A percentile compares a stretch with the other conserved stretches of the same genome.
Evolutionary conservation across 2,888 invertebrate genomes (phyloP).

Genomic region (Apamea sordens): DNA sequence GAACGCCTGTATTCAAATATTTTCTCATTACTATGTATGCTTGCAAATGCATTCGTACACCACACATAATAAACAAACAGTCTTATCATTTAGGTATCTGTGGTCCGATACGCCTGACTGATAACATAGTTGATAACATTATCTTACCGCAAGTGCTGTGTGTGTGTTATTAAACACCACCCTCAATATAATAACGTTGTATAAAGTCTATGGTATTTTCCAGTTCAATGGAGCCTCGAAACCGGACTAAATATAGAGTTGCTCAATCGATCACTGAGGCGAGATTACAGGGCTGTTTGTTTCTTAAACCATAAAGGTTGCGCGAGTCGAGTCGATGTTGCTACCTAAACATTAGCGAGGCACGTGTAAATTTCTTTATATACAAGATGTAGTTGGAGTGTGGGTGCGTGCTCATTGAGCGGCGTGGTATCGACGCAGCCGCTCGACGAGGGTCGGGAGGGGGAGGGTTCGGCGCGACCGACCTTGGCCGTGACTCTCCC

Average conservation of each 20-base stretch:
- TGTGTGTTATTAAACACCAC: constrained; percentile 52
- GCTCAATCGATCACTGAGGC: constrained; percentile 65
- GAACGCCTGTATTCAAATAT: constrained; percentile 24
- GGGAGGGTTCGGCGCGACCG: constrained; percentile 76
- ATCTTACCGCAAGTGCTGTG: constrained; percentile 62
- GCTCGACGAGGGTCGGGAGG: constrained; percentile 58
- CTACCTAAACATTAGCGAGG: constrained; percentile 62
- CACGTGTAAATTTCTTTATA: constrained; percentile 69
- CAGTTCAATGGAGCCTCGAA: constrained; percentile 49
- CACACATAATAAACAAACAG: constrained; percentile 73
- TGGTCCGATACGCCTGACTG: constrained; percentile 76
- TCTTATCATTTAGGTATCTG: constrained; percentile 77
- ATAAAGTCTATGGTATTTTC: constrained; percentile 60
- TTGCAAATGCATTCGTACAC: constrained; percentile 66
- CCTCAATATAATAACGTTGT: constrained; percentile 35
- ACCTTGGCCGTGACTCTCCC: constrained; percentile 90
- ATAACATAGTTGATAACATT: constrained; percentile 75
- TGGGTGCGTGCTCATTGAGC: constrained; percentile 79
- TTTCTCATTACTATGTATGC: constrained; percentile 52
- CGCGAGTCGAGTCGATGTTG: constrained; percentile 39
- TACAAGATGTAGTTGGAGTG: constrained; percentile 56
- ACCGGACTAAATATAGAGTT: constrained; percentile 57
- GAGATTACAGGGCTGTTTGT: constrained; percentile 66
- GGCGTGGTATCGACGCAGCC: constrained; percentile 76
- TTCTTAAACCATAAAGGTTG: constrained; percentile 60